Base-by-base conservation (phyloP, 2,113 vertebrate genomes). In the Nothobranchius kuhntae region DNA sequence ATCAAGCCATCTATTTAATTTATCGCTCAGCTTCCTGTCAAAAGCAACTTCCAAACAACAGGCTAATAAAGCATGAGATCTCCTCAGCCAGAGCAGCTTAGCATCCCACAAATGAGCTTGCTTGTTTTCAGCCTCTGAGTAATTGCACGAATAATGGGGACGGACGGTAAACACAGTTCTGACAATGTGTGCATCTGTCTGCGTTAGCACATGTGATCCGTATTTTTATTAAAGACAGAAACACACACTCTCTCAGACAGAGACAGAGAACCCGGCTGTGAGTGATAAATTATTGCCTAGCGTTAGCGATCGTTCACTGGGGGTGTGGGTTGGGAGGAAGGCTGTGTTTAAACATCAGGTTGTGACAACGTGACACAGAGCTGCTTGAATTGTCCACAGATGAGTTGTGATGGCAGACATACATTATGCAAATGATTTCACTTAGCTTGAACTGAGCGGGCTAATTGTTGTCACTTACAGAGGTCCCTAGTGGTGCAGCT, bases 1-100 rank as follows among this genome's bases (percentile, higher is more conserved):
- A 90, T 92, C 90, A 89, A 81, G 77, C 66, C 76, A 89, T 92
- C 86, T 89, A 85, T 89, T 88, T 80, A 86, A 89, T 90, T 90
- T 87, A 85, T 87, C 38, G 68, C 77, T 71, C 61, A 76, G 82
- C 73, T 78, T 85, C 77, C 76, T 83, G 85, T 87, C 86, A 89
- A 80, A 87, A 77, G 77, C 79, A 74, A 63, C 67, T 69, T 50
- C 71, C 72, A 78, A 82, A 89, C 85, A 87, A 85, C 84, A 73
- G 71, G 70, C 85, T 82, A 79, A 88, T 84, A 85, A 87, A 80
- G 77, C 73, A 36, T 56, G 52, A 51, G 81, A 84, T 86, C 79
- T 81, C 61, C 74, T 82, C 50, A 76, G 72, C 86, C 77, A 59
- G 56, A 65, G 75, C 62, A n/a, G 67, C 84, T 74, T 24, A 63